Evolutionary conservation across 2,888 invertebrate genomes (phyloP).

Genomic region (Agrotis puta): DNA sequence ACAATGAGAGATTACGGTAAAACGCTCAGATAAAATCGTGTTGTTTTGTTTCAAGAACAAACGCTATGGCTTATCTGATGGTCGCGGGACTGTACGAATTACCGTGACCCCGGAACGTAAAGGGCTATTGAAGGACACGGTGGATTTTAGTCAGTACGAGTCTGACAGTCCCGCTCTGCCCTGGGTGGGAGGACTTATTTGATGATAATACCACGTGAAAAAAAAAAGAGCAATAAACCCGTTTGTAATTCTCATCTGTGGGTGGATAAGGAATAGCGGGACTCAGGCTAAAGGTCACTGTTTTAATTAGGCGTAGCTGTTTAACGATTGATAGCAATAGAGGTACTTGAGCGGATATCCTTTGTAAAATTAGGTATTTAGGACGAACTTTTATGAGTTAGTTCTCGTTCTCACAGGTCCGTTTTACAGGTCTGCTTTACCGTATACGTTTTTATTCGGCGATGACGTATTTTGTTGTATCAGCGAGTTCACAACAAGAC

Average conservation of each 20-base stretch:
- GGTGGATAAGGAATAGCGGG: slow-evolving; percentile 37
- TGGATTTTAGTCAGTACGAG: no score
- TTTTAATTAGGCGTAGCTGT: slow-evolving; percentile 34
- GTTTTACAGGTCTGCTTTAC: no score
- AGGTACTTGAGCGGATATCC: slow-evolving; percentile 9
- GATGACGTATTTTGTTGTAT: no score
- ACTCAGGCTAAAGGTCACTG: slow-evolving; percentile 38
- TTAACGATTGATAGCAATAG: slow-evolving; percentile 24
- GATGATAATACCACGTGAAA: no score
- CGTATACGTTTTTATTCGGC: no score
- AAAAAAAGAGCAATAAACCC: slow-evolving; percentile 31
- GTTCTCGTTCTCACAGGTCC: no score
- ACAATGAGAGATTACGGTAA: slow-evolving; percentile 8
- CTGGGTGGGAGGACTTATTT: no score
- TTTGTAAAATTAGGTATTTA: slow-evolving; percentile 3
- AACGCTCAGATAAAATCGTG: slow-evolving; percentile 9
- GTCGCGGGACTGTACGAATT: no score
- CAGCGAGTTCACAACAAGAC: no score
- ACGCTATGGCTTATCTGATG: slow-evolving; percentile 5
- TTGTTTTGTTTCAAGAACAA: slow-evolving; percentile 8
- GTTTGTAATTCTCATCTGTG: slow-evolving; percentile 34
- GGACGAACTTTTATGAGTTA: neutral
- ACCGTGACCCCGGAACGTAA: no score
- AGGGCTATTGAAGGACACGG: no score
- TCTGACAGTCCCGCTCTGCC: no score